Base-by-base conservation (phyloP, 2,113 vertebrate genomes). In the Motacilla alba region DNA sequence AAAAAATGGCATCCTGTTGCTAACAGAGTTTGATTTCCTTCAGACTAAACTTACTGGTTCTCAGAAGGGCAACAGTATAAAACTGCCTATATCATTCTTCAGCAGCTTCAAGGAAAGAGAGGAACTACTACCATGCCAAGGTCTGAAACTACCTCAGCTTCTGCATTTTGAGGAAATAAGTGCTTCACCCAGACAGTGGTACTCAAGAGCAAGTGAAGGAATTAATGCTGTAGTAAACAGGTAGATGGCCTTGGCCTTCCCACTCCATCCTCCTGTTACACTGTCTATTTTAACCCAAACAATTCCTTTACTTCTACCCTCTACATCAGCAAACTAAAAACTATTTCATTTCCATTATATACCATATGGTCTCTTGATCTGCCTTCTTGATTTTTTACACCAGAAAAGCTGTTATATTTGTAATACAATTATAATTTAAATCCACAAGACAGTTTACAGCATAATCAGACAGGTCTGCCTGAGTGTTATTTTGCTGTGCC, bases 161-260 rank as follows among this genome's bases (percentile, higher is more conserved):
- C 50, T 89, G 52, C 93, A 39, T 47, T 90, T 24, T 74, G 26
- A 93, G 83, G 87, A 96, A 96, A 78, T 44, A 77, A 72, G 30
- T 37, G 52, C 43, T 95, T 88, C 37, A 47, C 64, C 26, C 3
- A 2, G 58, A 64, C 43, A 88, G 89, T 67, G 24, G 68, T 53
- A 77, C 74, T 67, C 74, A 64, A 88, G 27, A 70, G 30, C 43
- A 81, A 70, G 35, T 41, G 64, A 90, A 89, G 58, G 83, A 91
- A 92, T 83, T 86, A 67, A 63, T 31, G 26, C 33, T 56, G 13
- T n/a, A 63, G 67, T 82, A 87, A 96, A 90, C 75, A 95, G 73
- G 78, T 75, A 89, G 85, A 52, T 46, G 39, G 81, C 73, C 92
- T 88, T 93, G 88, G 81, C 94, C 86, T 95, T 95, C 92, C 44